phyloP scores from a whole-genome alignment of 2,797 vertebrate genomes.

The Acanthis flammea region DNA sequence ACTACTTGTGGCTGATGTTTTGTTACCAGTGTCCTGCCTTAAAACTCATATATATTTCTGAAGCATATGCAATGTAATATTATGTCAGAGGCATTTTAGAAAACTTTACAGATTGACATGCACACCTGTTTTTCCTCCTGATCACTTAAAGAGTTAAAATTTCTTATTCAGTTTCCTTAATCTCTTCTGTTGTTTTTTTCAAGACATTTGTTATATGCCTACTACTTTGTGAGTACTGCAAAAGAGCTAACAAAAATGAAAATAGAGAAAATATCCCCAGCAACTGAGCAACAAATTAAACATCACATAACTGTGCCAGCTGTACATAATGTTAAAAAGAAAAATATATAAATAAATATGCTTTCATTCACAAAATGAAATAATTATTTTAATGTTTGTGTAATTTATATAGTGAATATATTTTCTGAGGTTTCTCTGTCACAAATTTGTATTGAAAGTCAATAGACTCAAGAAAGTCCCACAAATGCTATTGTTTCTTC shows the following conservation, averaged over 20 bases:
- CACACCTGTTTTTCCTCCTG: background rate
- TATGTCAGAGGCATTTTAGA: background rate
- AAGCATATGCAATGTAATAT: background rate
- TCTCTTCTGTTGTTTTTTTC: background rate
- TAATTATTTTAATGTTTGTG: background rate
- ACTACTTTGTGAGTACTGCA: background rate
- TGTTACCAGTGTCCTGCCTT: background rate
- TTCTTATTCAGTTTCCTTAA: background rate
- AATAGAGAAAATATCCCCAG: background rate
- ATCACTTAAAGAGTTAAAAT: background rate
- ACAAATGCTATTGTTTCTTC: background rate
- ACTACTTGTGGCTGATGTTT: background rate
- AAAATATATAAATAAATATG: background rate
- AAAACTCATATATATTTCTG: background rate
- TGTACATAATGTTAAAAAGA: background rate
- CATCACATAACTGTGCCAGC: background rate
- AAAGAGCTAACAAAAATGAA: background rate
- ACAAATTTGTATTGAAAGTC: background rate
- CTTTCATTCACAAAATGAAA: background rate
- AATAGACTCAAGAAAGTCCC: background rate
- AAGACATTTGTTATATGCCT: background rate
- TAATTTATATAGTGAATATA: background rate
- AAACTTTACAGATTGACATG: background rate
- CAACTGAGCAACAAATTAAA: background rate
- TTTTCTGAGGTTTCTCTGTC: background rate